A percentile compares a stretch with the other conserved stretches of the same genome.
phyloP scores from a whole-genome alignment of 2,113 vertebrate species.

The Pterocles burchelli region DNA sequence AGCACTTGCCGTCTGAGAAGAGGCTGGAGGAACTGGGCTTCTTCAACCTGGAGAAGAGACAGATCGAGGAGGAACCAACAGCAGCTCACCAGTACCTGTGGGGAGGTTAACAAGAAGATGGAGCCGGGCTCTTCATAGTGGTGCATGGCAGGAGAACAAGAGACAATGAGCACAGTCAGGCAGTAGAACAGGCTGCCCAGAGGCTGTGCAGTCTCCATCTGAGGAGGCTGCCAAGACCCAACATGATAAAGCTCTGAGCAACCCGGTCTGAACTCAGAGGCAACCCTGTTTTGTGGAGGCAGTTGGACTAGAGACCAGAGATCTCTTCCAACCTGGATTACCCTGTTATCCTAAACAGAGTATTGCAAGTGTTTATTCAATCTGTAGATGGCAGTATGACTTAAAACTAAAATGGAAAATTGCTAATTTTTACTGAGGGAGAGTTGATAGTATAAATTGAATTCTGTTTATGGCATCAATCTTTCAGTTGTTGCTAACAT shows the following conservation, averaged over 20 bases:
- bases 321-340: background rate
- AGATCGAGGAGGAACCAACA: background rate
- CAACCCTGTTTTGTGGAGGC: background rate
- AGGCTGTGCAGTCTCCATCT: background rate
- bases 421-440: background rate
- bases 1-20: background rate
- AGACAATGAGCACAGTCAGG: background rate
- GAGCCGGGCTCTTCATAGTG: background rate
- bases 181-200: background rate
- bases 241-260: background rate
- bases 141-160: background rate
- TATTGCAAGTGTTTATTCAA: background rate
- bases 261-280: background rate
- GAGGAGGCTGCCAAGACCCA: background rate
- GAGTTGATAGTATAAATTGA: background rate
- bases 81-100: background rate
- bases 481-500: background rate
- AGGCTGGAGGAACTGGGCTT: background rate
- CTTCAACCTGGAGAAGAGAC: background rate
- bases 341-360: background rate
- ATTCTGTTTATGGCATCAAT: background rate
- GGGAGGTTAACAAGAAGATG: background rate
- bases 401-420: slow-evolving; percentile 13
- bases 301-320: background rate
- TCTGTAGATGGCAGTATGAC: slow-evolving; percentile 71